Evolutionary conservation across 2,888 invertebrate species (phyloP).

Genomic region (Margaritifera margaritifera): DNA sequence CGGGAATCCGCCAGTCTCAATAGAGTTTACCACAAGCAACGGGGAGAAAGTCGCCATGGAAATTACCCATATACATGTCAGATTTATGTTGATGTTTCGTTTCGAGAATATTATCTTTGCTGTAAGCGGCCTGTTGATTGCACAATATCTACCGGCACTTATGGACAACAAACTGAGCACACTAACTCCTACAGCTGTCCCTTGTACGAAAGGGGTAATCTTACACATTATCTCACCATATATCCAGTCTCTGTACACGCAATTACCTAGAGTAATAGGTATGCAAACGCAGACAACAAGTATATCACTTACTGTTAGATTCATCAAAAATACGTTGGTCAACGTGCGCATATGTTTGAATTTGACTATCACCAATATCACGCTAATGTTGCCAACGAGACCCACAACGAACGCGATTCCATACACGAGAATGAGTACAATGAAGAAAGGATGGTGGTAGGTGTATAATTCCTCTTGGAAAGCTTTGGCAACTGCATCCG

Average conservation of each 20-base stretch:
- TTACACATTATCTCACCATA: slow-evolving; percentile 57
- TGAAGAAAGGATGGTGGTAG: slow-evolving; percentile 41
- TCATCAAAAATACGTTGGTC: slow-evolving; percentile 60
- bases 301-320: slow-evolving; percentile 59
- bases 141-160: slow-evolving; percentile 56
- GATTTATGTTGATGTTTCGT: slow-evolving; percentile 45
- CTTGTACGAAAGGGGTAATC: slow-evolving; percentile 55
- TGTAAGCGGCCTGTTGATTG: slow-evolving; percentile 51
- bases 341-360: slow-evolving; percentile 58
- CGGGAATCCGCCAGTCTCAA: slow-evolving; percentile 34
- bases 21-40: slow-evolving; percentile 49
- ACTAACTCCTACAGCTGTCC: slow-evolving; percentile 55
- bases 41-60: slow-evolving; percentile 53
- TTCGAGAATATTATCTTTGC: slow-evolving; percentile 53
- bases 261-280: slow-evolving; percentile 55
- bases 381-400: slow-evolving; percentile 55
- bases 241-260: slow-evolving; percentile 56
- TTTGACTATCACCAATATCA: slow-evolving; percentile 51
- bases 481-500: slow-evolving; percentile 3
- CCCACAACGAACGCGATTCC: slow-evolving; percentile 49
- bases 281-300: slow-evolving; percentile 58
- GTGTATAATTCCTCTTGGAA: slow-evolving; percentile 20
- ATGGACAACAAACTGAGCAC: slow-evolving; percentile 57
- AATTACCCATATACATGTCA: slow-evolving; percentile 50
- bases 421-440: slow-evolving; percentile 53